phyloP scores from a whole-genome alignment of 2,888 invertebrate genomes.

The Teinopalpus imperialis region DNA sequence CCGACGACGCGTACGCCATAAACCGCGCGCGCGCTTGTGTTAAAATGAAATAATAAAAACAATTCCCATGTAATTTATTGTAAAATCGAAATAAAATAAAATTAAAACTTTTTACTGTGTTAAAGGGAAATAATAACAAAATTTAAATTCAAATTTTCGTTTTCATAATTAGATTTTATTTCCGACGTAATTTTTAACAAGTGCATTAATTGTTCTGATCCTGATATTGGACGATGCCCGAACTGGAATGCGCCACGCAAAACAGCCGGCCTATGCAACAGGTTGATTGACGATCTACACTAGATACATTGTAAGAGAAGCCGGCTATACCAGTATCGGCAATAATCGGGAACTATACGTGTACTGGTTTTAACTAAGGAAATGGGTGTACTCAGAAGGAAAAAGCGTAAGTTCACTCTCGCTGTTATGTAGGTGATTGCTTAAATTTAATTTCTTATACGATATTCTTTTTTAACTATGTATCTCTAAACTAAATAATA shows the following conservation, averaged over 20 bases:
- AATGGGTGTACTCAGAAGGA: constrained; percentile 76
- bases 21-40: constrained; percentile 67
- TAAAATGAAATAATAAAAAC: constrained; percentile 38
- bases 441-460: neutral
- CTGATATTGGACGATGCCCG: constrained; percentile 63
- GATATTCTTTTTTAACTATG: no score
- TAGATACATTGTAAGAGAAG: constrained; percentile 41
- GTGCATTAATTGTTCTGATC: constrained; percentile 30
- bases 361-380: constrained; percentile 49
- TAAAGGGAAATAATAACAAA: no score
- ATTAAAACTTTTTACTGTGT: no score
- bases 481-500: no score
- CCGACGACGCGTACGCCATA: constrained; percentile 70
- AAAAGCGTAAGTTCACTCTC: constrained; percentile 75
- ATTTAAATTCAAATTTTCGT: no score
- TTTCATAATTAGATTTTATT: no score
- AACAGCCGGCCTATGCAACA: constrained; percentile 52
- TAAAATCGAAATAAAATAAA: no score
- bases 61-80: neutral
- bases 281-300: constrained; percentile 52
- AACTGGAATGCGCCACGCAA: constrained; percentile 63
- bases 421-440: constrained; percentile 24
- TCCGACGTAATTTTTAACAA: no score
- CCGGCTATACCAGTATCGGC: constrained; percentile 46
- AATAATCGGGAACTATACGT: constrained; percentile 28